Evolutionary conservation across 2,888 invertebrate genomes (phyloP).

Genomic region (Minunthozetes semirufus): DNA sequence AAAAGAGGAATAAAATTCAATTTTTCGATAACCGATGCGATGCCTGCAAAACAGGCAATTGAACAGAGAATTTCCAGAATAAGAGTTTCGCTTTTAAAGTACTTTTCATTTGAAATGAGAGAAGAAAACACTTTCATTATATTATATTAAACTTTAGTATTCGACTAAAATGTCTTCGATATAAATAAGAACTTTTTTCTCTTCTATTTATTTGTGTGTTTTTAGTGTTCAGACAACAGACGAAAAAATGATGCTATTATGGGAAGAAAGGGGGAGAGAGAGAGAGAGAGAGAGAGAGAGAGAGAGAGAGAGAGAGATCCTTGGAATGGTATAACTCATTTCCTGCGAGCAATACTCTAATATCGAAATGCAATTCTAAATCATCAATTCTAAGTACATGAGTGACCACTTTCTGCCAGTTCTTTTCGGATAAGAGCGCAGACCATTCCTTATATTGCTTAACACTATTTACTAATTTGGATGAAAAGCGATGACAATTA

Average conservation of each 20-base stretch:
- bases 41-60: background rate
- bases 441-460: background rate
- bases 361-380: conserved; percentile 13
- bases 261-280: background rate
- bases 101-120: background rate
- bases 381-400: conserved; percentile 14
- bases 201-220: background rate
- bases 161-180: background rate
- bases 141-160: background rate
- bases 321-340: background rate
- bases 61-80: background rate
- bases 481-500: conserved; percentile 21
- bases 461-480: conserved; percentile 16
- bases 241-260: background rate
- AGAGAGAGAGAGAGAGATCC: no score
- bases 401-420: background rate
- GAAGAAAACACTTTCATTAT: background rate
- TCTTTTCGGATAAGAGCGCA: background rate
- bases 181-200: background rate
- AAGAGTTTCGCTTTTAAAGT: background rate
- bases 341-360: background rate
- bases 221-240: background rate
- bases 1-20: background rate
- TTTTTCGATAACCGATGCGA: conserved; percentile 6
- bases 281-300: background rate